phyloP scores from a whole-genome alignment of 2,888 invertebrate species.

The Ormyrus thymus region DNA sequence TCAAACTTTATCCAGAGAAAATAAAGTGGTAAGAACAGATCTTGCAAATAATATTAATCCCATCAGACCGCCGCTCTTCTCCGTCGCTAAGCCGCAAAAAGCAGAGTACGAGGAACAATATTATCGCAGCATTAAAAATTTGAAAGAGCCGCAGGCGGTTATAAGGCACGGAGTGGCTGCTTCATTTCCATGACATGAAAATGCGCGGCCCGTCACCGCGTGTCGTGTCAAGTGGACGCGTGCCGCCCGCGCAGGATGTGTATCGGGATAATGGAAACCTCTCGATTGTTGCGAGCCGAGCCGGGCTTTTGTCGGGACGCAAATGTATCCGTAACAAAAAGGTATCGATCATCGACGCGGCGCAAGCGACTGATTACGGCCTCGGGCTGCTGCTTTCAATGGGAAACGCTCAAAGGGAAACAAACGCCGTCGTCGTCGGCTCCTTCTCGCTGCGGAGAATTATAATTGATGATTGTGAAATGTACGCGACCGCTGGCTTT shows the following conservation, averaged over 20 bases:
- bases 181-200: slow-evolving; percentile 44
- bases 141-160: slow-evolving; percentile 5
- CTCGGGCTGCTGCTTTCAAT: slow-evolving; percentile 16
- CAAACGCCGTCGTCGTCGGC: neutral
- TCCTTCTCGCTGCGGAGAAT: neutral
- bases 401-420: slow-evolving; percentile 18
- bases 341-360: slow-evolving; percentile 3
- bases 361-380: slow-evolving; percentile 42
- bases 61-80: too few relatives aligned
- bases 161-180: neutral
- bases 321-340: slow-evolving; percentile 4
- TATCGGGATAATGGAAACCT: slow-evolving; percentile 34
- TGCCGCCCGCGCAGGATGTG: slow-evolving; percentile 42
- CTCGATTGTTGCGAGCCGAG: slow-evolving; percentile 25
- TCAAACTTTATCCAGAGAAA: too few relatives aligned
- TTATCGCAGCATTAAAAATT: slow-evolving; percentile 34
- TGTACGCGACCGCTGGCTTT: too few relatives aligned
- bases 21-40: too few relatives aligned
- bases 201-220: slow-evolving; percentile 54
- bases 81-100: slow-evolving; percentile 31
- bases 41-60: too few relatives aligned
- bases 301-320: slow-evolving; percentile 8
- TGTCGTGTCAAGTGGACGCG: slow-evolving; percentile 63
- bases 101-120: slow-evolving; percentile 37
- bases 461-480: too few relatives aligned